A percentile compares a stretch with the other conserved stretches of the same genome.
phyloP scores from a whole-genome alignment of 2,113 vertebrate species.

The Semnornis frantzii region DNA sequence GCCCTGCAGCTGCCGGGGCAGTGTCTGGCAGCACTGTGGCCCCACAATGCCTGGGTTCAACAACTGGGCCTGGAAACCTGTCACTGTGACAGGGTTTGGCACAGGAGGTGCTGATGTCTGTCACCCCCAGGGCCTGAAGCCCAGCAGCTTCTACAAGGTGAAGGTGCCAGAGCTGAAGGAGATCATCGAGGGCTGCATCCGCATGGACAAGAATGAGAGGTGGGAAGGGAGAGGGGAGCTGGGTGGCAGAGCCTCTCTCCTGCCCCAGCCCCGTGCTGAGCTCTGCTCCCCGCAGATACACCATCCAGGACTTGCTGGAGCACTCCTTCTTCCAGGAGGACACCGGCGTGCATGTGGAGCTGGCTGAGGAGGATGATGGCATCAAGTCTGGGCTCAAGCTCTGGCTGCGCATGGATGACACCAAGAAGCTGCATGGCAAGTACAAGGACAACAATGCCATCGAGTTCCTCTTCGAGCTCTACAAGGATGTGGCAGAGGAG shows the following conservation, averaged over 20 bases:
- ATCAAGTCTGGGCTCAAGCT: slow-evolving; percentile 90
- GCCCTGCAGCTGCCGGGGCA: fast-evolving
- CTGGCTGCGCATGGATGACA: slow-evolving; percentile 94
- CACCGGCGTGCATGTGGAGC: slow-evolving; percentile 91
- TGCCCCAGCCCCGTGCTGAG: fast-evolving
- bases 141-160: slow-evolving; percentile 97
- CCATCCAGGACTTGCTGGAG: slow-evolving; percentile 93
- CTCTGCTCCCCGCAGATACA: slow-evolving; percentile 79
- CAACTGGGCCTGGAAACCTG: fast-evolving
- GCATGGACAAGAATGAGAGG: slow-evolving; percentile 94
- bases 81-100: fast-evolving
- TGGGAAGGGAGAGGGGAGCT: neutral
- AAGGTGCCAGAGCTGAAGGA: slow-evolving; percentile 96
- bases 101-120: neutral
- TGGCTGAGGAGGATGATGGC: slow-evolving; percentile 92
- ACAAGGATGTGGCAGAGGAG: slow-evolving; percentile 93
- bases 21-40: neutral
- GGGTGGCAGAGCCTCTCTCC: neutral
- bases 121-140: slow-evolving; percentile 88
- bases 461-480: slow-evolving; percentile 94
- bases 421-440: slow-evolving; percentile 89
- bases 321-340: slow-evolving; percentile 96
- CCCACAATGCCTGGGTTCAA: neutral
- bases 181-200: slow-evolving; percentile 98
- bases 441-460: slow-evolving; percentile 98